These are phyloP conservation scores for Fragum sueziense DNA, from an alignment of 2,888 invertebrate species.

Conservation along the genomic window DNA sequence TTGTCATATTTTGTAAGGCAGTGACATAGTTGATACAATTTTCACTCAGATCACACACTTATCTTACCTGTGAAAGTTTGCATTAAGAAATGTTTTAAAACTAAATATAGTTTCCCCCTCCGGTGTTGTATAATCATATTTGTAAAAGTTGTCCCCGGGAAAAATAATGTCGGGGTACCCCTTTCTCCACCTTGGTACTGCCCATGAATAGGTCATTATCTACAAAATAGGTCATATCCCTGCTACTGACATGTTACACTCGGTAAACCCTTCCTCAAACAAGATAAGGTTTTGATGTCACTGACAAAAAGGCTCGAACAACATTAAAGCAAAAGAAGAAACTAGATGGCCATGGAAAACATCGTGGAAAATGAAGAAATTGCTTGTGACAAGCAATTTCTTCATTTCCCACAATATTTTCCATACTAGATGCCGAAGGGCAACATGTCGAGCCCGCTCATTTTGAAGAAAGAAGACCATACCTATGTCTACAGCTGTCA, in stretches of 20 bases:
- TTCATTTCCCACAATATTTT: background rate
- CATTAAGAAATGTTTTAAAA: conserved; percentile 76
- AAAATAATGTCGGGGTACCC: conserved; percentile 71
- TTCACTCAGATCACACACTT: too few species aligned
- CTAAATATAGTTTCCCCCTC: conserved; percentile 72
- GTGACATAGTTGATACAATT: too few species aligned
- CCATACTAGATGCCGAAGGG: too few species aligned
- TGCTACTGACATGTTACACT: background rate
- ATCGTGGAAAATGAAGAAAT: background rate
- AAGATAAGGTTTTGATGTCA: background rate
- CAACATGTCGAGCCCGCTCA: too few species aligned
- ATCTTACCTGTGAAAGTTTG: conserved; percentile 72
- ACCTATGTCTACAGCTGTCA: too few species aligned
- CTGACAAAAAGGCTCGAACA: background rate
- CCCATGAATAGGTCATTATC: conserved; percentile 80
- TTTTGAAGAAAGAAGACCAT: too few species aligned
- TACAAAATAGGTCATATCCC: conserved; percentile 32
- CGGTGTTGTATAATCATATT: conserved; percentile 16
- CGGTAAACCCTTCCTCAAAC: too few species aligned
- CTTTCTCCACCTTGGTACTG: conserved; percentile 71
- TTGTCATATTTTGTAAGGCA: too few species aligned
- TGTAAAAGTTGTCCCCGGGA: conserved; percentile 74
- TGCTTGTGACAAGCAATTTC: background rate
- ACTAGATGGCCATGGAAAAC: too few species aligned
- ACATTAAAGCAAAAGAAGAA: too few species aligned